These are phyloP conservation scores for Phaedon cochleariae DNA, from an alignment of 2,888 invertebrate species.

Conservation along the genomic window DNA sequence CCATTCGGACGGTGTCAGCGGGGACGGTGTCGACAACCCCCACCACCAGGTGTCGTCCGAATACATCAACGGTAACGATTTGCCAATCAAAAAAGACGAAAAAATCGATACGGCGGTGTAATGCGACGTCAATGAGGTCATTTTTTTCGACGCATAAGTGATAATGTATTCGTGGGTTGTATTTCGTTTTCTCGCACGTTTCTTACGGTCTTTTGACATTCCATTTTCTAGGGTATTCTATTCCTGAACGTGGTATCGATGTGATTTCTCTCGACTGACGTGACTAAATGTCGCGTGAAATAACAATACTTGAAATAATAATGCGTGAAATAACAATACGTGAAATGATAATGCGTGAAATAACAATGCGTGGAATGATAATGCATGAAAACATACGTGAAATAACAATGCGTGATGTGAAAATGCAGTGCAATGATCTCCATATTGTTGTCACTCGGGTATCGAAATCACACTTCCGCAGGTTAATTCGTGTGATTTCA, in stretches of 20 bases:
- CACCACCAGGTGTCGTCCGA: constrained; percentile 67
- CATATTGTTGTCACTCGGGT: too few species aligned
- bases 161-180: background rate
- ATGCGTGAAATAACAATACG: too few species aligned
- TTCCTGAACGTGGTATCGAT: background rate
- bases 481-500: too few species aligned
- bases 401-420: too few species aligned
- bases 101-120: constrained; percentile 70
- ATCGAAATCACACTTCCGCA: too few species aligned
- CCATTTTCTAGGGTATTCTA: constrained; percentile 1
- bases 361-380: too few species aligned
- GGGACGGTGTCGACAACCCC: constrained; percentile 63
- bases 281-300: too few species aligned
- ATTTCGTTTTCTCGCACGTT: background rate
- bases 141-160: background rate
- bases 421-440: too few species aligned
- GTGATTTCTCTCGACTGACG: background rate
- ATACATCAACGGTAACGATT: constrained; percentile 68
- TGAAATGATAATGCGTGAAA: too few species aligned
- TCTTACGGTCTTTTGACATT: constrained; percentile 9
- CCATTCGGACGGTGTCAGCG: constrained; percentile 51
- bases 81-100: constrained; percentile 66
- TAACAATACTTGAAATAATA: too few species aligned
- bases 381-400: too few species aligned
- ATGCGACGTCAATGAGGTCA: constrained; percentile 34